Evolutionary conservation across 2,113 vertebrate genomes (phyloP).

Genomic region (Triplophysa dalaica): DNA sequence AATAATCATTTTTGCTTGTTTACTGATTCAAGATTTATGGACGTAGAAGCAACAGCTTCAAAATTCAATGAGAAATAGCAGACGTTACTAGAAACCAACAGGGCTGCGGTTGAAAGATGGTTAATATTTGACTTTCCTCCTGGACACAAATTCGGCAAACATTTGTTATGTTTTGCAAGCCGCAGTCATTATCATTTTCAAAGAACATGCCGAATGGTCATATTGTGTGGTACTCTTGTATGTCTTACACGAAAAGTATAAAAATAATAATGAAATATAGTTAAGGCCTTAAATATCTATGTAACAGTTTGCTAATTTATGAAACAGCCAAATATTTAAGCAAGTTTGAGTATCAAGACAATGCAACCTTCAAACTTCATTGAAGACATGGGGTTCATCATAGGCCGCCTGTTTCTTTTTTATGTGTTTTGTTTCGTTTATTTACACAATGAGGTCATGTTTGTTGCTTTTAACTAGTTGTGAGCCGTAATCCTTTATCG

Average conservation of each 20-base stretch:
- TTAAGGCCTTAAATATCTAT: background rate
- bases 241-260: background rate
- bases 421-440: no score
- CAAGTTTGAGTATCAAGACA: no score
- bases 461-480: no score
- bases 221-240: constrained; percentile 7
- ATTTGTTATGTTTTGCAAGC: constrained; percentile 65
- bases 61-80: constrained; percentile 40
- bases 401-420: no score
- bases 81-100: constrained; percentile 39
- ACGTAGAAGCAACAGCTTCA: background rate
- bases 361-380: no score
- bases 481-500: no score
- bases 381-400: no score
- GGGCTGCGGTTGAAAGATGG: constrained; percentile 39
- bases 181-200: constrained; percentile 57
- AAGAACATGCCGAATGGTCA: constrained; percentile 30
- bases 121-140: constrained; percentile 70
- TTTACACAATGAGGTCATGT: no score
- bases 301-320: background rate
- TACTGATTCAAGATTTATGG: constrained; percentile 8
- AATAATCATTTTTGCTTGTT: constrained; percentile 38
- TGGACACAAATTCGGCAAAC: constrained; percentile 68
- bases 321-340: background rate
- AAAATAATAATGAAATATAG: background rate